Base-by-base conservation (phyloP, 30 jellyfish, hydroid and myxozoan genomes). In the Hydractinia echinata region DNA sequence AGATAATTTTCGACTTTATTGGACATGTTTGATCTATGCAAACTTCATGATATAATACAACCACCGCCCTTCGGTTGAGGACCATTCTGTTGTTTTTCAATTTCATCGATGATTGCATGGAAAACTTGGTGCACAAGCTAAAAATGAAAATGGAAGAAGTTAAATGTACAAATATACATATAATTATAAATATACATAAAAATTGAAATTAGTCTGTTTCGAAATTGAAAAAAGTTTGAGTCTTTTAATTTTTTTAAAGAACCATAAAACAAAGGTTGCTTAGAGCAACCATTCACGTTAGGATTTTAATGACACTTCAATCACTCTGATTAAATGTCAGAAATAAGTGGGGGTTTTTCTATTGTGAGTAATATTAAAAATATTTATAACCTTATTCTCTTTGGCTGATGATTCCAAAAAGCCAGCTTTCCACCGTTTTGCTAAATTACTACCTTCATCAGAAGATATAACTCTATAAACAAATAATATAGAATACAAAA, bases 321-420 rank as follows among this genome's bases (percentile, higher is more conserved):
- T 64, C 39, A 30, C 44, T 30, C 44, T 30, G 44, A 30, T 30
- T 30, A 2, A 30, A 30, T 30, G 44, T 30, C 44, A 30, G 44
- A 30, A 30, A 30, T n/a, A 30, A 30, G 2, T 0, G 44, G 1
- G 44, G 1, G 1, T 30, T 30, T 30, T 30, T 30, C 44, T 30
- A 2, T 30, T 30, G 44, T 30, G 44, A 30, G 44, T 30, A 30
- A 30, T 30, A 30, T 30, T 30, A 30, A 30, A 30, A 60, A 14
- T 60, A 60, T 60, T 60, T 16, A 16, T 15, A 52, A 93, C 99
- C 95, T 87, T 93, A 61, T 93, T 87, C 71, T 93, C 99, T 61
- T 93, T 93, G 5, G 99, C 99, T 7, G 99, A 87, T 14, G 99
- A 87, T 71, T 93, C 99, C 18, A 93, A 77, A 77, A 93, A 93